phyloP scores from a whole-genome alignment of 2,113 vertebrate species.

The Cavia aperea region DNA sequence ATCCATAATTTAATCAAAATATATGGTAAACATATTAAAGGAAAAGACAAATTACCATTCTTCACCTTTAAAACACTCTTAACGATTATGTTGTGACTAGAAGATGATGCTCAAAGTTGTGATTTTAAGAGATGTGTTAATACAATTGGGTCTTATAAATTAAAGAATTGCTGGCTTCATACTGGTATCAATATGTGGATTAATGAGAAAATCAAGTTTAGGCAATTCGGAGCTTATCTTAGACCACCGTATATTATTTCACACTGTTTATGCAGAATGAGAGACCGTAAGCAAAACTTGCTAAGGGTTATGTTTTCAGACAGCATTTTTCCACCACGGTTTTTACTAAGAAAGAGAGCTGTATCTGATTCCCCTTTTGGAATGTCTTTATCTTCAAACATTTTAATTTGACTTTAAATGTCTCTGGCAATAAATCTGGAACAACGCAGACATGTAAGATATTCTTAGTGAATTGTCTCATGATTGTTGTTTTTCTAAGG shows the following conservation, averaged over 20 bases:
- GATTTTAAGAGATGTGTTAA: background rate
- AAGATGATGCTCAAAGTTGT: background rate
- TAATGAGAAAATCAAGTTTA: background rate
- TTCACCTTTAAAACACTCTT: background rate
- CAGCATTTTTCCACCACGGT: background rate
- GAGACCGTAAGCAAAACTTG: background rate
- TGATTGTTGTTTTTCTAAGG: background rate
- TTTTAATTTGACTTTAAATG: background rate
- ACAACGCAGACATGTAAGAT: background rate
- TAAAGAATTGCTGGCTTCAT: background rate
- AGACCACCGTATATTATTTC: no score
- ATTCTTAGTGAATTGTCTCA: background rate
- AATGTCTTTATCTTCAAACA: background rate
- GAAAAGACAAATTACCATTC: background rate
- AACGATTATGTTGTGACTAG: background rate
- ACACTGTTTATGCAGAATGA: background rate
- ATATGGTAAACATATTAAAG: background rate
- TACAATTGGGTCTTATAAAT: background rate
- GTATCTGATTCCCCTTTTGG: background rate
- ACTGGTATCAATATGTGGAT: background rate
- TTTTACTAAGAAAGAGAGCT: background rate
- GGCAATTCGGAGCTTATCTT: background rate
- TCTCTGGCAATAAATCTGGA: background rate
- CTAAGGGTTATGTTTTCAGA: background rate
- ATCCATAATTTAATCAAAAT: background rate